Conservation (phyloP, 2,888 invertebrate genomes). For the Sepiola atlantica region DNA sequence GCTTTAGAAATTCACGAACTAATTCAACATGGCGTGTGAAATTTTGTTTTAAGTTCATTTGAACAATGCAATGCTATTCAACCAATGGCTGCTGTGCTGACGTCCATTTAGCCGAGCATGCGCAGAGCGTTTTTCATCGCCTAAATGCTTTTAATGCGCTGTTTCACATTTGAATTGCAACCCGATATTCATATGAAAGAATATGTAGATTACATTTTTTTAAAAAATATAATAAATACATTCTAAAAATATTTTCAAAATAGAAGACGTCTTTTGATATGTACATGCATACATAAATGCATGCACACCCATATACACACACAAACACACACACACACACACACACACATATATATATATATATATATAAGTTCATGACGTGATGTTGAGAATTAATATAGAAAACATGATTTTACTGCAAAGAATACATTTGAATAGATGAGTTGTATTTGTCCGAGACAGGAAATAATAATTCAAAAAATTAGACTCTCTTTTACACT, state of each 20-base stretch:
- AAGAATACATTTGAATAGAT: neutral
- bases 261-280: neutral
- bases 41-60: neutral
- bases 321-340: too few species aligned
- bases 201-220: neutral
- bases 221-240: neutral
- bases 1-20: neutral
- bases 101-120: neutral
- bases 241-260: neutral
- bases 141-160: neutral
- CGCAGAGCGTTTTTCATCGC: neutral
- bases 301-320: too few species aligned
- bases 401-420: neutral
- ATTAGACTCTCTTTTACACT: too few species aligned
- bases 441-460: neutral
- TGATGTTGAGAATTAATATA: neutral
- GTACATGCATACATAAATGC: too few species aligned
- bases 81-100: neutral
- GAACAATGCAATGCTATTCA: neutral
- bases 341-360: too few species aligned
- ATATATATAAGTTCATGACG: neutral
- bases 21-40: neutral
- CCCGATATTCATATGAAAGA: neutral
- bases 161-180: conserved; percentile 10
- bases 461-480: neutral